Base-by-base conservation (phyloP, 2,797 vertebrate genomes). In the Peromyscus nudipes region DNA sequence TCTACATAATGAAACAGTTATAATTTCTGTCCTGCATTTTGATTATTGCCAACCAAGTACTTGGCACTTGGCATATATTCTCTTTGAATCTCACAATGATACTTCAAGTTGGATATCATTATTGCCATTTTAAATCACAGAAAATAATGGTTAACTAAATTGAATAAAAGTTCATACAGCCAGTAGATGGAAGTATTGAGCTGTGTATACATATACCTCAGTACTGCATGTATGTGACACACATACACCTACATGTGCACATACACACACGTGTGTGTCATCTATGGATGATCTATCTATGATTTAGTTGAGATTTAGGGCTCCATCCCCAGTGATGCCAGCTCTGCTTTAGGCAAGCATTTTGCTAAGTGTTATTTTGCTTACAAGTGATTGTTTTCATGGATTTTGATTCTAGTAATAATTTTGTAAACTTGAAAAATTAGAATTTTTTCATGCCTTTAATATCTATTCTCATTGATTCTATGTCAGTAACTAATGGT, bases 131-230 rank as follows among this genome's bases (percentile, higher is more conserved):
- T 31, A 7, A 43, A 69, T 29, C 64, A 4, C 46, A 55, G n/a
- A 73, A 67, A 21, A 76, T 34, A 4, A 89, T 13, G 60, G 40
- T 49, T 43, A 37, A 55, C 12, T 73, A 80, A 75, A 25, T 17
- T 65, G 83, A 64, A 27, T 25, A 46, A 69, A 86, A 43, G 93
- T 81, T 64, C 46, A 43, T 55, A 49, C 23, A 90, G 46, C 97
- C 97, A 98, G 97, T 84, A 98, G 96, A 88, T 97, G 97, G 96
- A 92, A 92, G 94, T 97, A 31, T 97, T 96, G 97, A 97, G 97
- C 95, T 65, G 46, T 37, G 13, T 46, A 86, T 86, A 43, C 49
- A 3, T 67, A 77, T 0, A 31, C 46, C 46, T 90, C 49, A 27
- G 1, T 25, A 0, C 7, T 27, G 16, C 52, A 43, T 3, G 7